Conservation (phyloP, 2,888 invertebrate species). For the Spodoptera picta region DNA sequence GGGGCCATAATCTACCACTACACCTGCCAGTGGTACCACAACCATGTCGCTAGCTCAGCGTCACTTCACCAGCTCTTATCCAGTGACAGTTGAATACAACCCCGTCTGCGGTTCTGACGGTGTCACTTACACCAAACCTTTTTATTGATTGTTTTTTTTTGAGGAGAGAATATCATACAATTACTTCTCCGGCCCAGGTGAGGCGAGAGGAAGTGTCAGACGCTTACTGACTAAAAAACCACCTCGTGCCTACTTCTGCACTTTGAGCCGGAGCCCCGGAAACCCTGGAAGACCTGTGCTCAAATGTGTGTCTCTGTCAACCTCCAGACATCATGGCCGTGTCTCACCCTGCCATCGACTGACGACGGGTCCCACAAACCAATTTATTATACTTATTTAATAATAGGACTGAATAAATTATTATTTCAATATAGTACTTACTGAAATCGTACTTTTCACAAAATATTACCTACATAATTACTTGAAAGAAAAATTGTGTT, state of each 20-base stretch:
- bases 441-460: too few relatives aligned
- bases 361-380: conserved; percentile 3
- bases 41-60: conserved; percentile 39
- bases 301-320: conserved; percentile 59
- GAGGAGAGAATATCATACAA: too few relatives aligned
- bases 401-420: conserved; percentile 41
- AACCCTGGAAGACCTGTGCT: conserved; percentile 74
- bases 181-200: too few relatives aligned
- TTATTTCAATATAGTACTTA: conserved; percentile 10
- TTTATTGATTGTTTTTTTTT: too few relatives aligned
- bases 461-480: too few relatives aligned
- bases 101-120: conserved; percentile 77
- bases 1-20: conserved; percentile 1
- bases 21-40: conserved; percentile 28
- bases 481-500: too few relatives aligned
- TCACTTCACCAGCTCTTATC: conserved; percentile 51
- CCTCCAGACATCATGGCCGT: conserved; percentile 33
- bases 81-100: conserved; percentile 71
- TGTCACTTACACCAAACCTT: conserved; percentile 60
- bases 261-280: too few relatives aligned
- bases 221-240: too few relatives aligned
- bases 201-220: too few relatives aligned
- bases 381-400: conserved; percentile 10
- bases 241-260: too few relatives aligned
- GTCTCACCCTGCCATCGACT: conserved; percentile 26